These are phyloP conservation scores for Myotis yumanensis DNA, from an alignment of 2,113 vertebrate species.

Conservation along the genomic window DNA sequence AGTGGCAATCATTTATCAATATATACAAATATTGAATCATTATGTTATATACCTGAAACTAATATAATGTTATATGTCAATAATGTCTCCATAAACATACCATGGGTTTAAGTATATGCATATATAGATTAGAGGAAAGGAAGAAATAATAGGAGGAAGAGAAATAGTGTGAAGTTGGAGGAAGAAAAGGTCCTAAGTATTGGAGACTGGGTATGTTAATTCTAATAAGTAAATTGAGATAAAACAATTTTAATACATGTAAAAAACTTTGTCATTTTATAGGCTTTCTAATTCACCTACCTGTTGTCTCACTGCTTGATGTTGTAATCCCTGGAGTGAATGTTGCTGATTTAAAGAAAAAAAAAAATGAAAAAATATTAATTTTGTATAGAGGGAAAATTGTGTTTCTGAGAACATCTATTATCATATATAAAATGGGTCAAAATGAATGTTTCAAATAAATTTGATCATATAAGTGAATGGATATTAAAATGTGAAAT, in stretches of 20 bases:
- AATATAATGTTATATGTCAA: neutral
- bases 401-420: neutral
- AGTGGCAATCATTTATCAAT: neutral
- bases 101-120: neutral
- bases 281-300: constrained; percentile 27
- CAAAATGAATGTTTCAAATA: constrained; percentile 10
- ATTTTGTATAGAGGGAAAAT: neutral
- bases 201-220: neutral
- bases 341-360: constrained; percentile 47
- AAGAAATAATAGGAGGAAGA: neutral
- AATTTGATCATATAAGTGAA: neutral
- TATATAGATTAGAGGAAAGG: neutral
- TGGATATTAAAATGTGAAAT: neutral
- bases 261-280: neutral
- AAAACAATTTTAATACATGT: neutral
- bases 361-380: constrained; percentile 22
- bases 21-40: neutral
- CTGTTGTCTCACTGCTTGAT: constrained; percentile 30
- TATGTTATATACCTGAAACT: neutral
- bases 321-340: neutral
- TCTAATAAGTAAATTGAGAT: neutral
- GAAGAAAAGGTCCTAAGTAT: neutral
- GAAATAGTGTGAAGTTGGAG: neutral
- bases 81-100: neutral
- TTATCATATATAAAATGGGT: neutral